Evolutionary conservation across 2,797 vertebrate species (phyloP).

Genomic region (Masticophis lateralis): DNA sequence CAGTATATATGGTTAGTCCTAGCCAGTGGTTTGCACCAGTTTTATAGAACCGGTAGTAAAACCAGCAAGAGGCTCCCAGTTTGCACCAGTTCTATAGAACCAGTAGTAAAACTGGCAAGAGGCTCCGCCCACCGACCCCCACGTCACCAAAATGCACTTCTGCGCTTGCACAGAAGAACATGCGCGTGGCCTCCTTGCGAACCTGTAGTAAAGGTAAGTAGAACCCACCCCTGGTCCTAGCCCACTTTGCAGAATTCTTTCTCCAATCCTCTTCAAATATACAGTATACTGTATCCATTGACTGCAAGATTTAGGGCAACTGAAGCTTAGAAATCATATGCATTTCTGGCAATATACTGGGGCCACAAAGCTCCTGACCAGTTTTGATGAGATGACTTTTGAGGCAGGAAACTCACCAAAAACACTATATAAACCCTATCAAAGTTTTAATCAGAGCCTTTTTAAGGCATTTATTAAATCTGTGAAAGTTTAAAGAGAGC

Average conservation of each 20-base stretch:
- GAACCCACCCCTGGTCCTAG: background rate
- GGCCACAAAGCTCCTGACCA: background rate
- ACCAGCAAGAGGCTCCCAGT: too few relatives aligned
- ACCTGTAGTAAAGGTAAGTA: too few relatives aligned
- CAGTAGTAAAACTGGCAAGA: too few relatives aligned
- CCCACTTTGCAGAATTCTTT: background rate
- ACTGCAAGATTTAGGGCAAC: background rate
- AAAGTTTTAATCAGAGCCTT: background rate
- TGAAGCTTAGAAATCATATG: background rate
- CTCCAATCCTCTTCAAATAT: background rate
- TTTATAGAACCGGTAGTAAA: too few relatives aligned
- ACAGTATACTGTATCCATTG: background rate
- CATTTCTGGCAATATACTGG: background rate
- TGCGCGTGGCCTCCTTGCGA: too few relatives aligned
- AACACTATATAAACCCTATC: background rate
- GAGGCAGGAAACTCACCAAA: background rate
- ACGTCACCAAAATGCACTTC: too few relatives aligned
- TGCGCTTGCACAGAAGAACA: too few relatives aligned
- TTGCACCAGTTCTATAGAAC: too few relatives aligned
- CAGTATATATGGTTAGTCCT: background rate
- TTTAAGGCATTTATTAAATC: background rate
- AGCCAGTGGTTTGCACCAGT: too few relatives aligned
- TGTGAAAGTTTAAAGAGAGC: background rate
- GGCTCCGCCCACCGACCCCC: too few relatives aligned
- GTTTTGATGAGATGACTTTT: background rate